Conservation (phyloP, 1,140 invertebrate species). For the Centruroides sculpturatus region DNA sequence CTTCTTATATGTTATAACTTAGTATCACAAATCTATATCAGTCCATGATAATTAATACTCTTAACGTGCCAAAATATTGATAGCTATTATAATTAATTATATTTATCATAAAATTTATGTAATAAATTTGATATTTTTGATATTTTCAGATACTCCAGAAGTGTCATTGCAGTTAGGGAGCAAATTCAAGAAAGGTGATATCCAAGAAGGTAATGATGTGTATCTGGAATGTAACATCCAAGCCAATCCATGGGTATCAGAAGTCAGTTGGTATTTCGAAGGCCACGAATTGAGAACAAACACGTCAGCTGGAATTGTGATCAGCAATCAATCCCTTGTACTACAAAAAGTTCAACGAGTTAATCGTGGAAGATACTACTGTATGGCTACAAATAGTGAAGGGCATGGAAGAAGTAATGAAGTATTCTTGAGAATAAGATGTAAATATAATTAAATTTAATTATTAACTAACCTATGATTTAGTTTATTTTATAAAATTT, state of each 20-base stretch:
- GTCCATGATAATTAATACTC: no score
- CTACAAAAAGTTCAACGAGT: conserved; percentile 46
- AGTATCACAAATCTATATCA: no score
- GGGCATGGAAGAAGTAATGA: conserved; percentile 74
- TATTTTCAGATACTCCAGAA: conserved; percentile 58
- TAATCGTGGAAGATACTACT: conserved; percentile 55
- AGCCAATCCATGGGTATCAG: conserved; percentile 67
- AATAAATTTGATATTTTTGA: no score
- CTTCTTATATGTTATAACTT: no score
- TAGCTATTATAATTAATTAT: no score
- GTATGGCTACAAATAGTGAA: conserved; percentile 74
- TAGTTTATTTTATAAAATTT: no score
- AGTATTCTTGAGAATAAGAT: conserved; percentile 51
- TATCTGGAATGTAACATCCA: conserved; percentile 79
- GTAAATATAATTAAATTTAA: conserved; percentile 24
- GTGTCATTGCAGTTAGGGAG: conserved; percentile 64
- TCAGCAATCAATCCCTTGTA: conserved; percentile 65
- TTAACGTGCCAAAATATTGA: no score
- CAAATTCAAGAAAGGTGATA: conserved; percentile 68
- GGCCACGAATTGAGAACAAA: conserved; percentile 50
- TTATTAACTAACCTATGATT: no score
- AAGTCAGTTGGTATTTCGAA: conserved; percentile 47
- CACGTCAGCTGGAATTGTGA: conserved; percentile 51
- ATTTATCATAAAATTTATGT: no score
- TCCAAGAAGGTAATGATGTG: conserved; percentile 56